Base-by-base conservation (phyloP, 2,797 vertebrate genomes). In the Neosalanx taihuensis region DNA sequence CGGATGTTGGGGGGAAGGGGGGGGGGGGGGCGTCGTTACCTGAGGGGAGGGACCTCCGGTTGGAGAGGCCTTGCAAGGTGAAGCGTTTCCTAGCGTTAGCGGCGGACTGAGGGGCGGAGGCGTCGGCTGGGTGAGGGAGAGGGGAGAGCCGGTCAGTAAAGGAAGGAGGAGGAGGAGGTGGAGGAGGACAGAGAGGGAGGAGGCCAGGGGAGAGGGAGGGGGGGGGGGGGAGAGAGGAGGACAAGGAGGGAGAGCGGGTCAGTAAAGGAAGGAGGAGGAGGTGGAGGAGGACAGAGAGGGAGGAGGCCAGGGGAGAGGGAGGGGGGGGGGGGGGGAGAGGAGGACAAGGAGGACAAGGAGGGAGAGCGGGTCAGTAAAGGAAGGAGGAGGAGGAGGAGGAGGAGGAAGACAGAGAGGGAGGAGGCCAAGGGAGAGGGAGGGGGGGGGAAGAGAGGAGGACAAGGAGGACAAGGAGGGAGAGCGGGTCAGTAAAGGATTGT, bases 61-160 rank as follows among this genome's bases (percentile, higher is more conserved):
- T 97, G 86, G 96, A 96, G 88, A 97, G 94, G 79, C 95, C 94
- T 90, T 97, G 95, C 85, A 97, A 93, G 87, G 94, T 97, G 94
- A 97, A 97, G 87, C 95, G 93, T 90, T 95, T 97, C 93, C 93
- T 93, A 95, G 94, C 93, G 75, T 95, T 93, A 90, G 93, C 92
- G 82, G 94, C 92, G 58, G 92, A 92, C 78, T 89, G 90, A 87
- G 87, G 90, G 91, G 90, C 85, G 79, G 93, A 91, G 88, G 91
- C 88, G 72, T 96, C 94, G 79, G 86, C 95, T 97, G 92, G 90
- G 91, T 84, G 78, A 91, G 89, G 59, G 61, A 80, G 67, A 77
- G 72, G 60, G 31, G 83, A 91, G 89, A 93, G 89, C 88, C 80
- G 76, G 90, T 86, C 49, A 53, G 35, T 15, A 26, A 20, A 35